These are phyloP conservation scores for Sarcophaga bullata DNA, from an alignment of 1,140 invertebrate genomes.

Conservation along the genomic window DNA sequence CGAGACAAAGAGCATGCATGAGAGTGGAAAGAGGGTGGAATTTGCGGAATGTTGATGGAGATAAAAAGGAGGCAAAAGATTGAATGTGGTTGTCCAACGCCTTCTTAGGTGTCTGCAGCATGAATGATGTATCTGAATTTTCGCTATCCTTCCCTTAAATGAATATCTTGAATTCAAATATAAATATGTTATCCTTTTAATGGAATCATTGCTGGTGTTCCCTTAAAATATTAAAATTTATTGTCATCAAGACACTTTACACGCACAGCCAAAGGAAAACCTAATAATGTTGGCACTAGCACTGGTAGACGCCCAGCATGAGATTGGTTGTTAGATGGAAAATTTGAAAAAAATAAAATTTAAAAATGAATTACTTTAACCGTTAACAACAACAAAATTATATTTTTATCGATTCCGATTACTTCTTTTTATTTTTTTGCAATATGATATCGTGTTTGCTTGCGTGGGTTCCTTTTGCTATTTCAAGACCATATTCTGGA, in stretches of 20 bases:
- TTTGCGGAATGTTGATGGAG: too few relatives aligned
- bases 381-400: background rate
- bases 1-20: too few relatives aligned
- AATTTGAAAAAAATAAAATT: background rate
- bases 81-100: too few relatives aligned
- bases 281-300: background rate
- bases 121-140: too few relatives aligned
- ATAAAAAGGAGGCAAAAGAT: too few relatives aligned
- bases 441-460: background rate
- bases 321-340: background rate
- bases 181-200: background rate
- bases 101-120: too few relatives aligned
- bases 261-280: background rate
- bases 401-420: background rate
- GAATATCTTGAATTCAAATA: background rate
- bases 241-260: background rate
- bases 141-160: background rate
- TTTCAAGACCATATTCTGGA: too few relatives aligned
- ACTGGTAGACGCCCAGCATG: background rate
- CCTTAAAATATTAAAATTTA: background rate
- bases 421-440: background rate
- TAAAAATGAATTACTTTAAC: background rate
- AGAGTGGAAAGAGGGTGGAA: too few relatives aligned
- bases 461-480: background rate
- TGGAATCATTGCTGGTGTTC: background rate